phyloP scores from a whole-genome alignment of 2,113 vertebrate species.

The Mesitornis unicolor region DNA sequence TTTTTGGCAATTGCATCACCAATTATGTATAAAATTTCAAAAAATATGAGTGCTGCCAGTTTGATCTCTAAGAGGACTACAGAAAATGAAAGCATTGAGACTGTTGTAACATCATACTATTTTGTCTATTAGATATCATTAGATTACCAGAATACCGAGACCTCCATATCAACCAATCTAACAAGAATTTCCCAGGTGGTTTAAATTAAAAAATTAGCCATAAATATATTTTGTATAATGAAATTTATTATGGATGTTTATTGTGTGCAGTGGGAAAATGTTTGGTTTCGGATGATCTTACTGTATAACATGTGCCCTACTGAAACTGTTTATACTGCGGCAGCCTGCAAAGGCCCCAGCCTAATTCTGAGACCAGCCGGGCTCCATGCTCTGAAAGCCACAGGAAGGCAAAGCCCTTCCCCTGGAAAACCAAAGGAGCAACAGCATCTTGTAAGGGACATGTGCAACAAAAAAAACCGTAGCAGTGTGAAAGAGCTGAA shows the following conservation, averaged over 20 bases:
- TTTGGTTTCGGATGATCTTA: constrained; percentile 46
- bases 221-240: constrained; percentile 71
- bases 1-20: constrained; percentile 73
- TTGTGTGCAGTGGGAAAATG: constrained; percentile 57
- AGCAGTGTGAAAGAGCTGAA: not conserved
- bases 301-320: not conserved
- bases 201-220: constrained; percentile 68
- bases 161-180: constrained; percentile 59
- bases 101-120: constrained; percentile 62
- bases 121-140: constrained; percentile 72
- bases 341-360: not conserved
- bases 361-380: not conserved
- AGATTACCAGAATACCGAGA: constrained; percentile 60
- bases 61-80: constrained; percentile 58
- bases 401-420: constrained; percentile 9
- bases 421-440: not conserved
- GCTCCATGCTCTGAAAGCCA: not conserved
- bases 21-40: constrained; percentile 75
- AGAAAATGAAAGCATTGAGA: constrained; percentile 61
- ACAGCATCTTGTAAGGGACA: not conserved
- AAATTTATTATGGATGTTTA: constrained; percentile 71
- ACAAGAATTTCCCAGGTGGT: constrained; percentile 52
- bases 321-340: constrained; percentile 29
- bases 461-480: not conserved
- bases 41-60: constrained; percentile 68